Evolutionary conservation across 2,888 invertebrate genomes (phyloP).

Genomic region (Leptinotarsa juncta): DNA sequence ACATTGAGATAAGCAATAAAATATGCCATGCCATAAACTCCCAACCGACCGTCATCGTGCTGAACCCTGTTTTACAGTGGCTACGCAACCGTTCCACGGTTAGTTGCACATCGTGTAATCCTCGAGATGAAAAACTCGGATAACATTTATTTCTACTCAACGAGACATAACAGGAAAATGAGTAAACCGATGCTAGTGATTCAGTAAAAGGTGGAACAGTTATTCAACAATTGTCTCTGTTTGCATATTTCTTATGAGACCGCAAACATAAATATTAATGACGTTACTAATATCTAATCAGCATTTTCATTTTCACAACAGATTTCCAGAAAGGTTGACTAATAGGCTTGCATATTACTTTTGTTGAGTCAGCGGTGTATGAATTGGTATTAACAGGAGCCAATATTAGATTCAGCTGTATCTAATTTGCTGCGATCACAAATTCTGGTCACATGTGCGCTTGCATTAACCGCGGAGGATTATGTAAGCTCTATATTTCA

Average conservation of each 20-base stretch:
- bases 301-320: slow-evolving; percentile 15
- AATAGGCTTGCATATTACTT: slow-evolving; percentile 10
- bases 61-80: background rate
- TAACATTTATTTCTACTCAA: slow-evolving; percentile 8
- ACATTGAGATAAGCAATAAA: background rate
- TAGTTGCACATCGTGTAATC: slow-evolving; percentile 9
- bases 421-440: slow-evolving; percentile 11
- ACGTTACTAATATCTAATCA: background rate
- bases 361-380: slow-evolving; percentile 13
- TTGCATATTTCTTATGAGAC: slow-evolving; percentile 5
- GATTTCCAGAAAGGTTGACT: slow-evolving; percentile 8
- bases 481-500: background rate
- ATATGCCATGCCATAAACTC: background rate
- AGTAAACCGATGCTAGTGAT: slow-evolving; percentile 3
- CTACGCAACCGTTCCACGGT: background rate
- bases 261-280: slow-evolving; percentile 16
- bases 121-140: slow-evolving; percentile 12
- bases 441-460: slow-evolving; percentile 12
- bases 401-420: slow-evolving; percentile 6
- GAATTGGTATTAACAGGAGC: background rate
- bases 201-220: background rate
- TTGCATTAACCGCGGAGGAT: background rate
- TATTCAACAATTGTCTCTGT: slow-evolving; percentile 17
- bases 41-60: background rate
- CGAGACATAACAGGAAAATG: slow-evolving; percentile 13